Evolutionary conservation across 1,140 invertebrate genomes (phyloP).

Genomic region (Meteorus sp.): DNA sequence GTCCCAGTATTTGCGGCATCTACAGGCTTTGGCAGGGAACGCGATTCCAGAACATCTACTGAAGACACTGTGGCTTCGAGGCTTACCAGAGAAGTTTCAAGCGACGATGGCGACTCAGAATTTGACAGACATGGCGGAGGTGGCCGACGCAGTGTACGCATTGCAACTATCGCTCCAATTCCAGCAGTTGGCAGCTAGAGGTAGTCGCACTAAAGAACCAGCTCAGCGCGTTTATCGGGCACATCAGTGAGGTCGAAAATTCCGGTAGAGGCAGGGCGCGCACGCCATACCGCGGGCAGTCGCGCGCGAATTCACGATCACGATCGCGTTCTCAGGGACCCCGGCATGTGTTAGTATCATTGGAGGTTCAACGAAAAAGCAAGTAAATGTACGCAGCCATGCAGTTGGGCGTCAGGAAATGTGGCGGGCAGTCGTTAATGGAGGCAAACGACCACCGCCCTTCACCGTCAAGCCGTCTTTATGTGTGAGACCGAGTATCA

Average conservation of each 20-base stretch:
- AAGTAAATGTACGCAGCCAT: background rate
- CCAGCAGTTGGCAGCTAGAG: background rate
- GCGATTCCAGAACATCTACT: slow-evolving; percentile 1
- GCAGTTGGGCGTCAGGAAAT: slow-evolving; percentile 23
- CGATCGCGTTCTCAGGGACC: background rate
- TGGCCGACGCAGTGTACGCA: slow-evolving; percentile 19
- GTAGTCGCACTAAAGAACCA: background rate
- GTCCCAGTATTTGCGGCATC: slow-evolving; percentile 25
- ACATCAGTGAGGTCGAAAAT: background rate
- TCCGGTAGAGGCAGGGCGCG: background rate
- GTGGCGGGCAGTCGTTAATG: slow-evolving; percentile 28
- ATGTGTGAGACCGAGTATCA: slow-evolving; percentile 30
- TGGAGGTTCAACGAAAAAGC: slow-evolving; percentile 26
- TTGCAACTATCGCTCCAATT: background rate
- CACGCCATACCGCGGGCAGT: slow-evolving; percentile 26
- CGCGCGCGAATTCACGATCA: slow-evolving; percentile 21
- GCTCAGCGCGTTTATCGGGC: background rate
- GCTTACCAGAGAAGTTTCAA: slow-evolving; percentile 31
- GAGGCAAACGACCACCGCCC: slow-evolving; percentile 28
- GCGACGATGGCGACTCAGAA: slow-evolving; percentile 25
- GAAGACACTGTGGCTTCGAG: slow-evolving; percentile 27
- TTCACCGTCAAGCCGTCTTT: slow-evolving; percentile 18
- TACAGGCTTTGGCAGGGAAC: slow-evolving; percentile 4
- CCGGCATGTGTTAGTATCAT: slow-evolving; percentile 35
- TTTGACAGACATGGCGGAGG: background rate